These are phyloP conservation scores for Phaethornis superciliosus DNA, from an alignment of 2,113 vertebrate species.

Conservation along the genomic window DNA sequence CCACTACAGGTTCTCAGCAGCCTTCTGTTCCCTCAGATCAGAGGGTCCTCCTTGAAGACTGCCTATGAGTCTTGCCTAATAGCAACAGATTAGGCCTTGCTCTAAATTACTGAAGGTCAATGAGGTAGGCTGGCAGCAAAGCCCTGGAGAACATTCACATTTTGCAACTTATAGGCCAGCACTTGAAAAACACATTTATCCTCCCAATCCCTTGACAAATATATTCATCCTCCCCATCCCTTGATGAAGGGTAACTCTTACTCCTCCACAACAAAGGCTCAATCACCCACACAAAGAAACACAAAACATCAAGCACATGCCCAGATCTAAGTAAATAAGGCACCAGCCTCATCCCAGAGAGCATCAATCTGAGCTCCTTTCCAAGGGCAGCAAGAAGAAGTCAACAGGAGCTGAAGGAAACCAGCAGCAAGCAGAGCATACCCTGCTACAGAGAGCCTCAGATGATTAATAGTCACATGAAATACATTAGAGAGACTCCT, in stretches of 20 bases:
- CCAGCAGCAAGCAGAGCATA: neutral
- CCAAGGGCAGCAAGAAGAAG: neutral
- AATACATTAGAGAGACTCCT: neutral
- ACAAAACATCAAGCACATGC: fast-evolving
- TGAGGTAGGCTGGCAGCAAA: neutral
- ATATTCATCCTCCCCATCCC: neutral
- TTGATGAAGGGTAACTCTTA: neutral
- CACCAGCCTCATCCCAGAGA: neutral
- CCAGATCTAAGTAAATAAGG: neutral
- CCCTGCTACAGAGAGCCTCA: neutral
- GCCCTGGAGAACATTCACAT: neutral
- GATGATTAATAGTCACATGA: neutral
- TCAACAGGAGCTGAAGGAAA: neutral
- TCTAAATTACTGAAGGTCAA: neutral
- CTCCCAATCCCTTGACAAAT: neutral
- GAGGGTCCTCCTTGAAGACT: neutral
- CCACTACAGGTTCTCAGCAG: neutral
- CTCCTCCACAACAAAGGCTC: neutral
- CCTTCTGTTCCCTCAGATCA: neutral
- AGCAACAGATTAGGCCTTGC: neutral
- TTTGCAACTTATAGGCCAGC: neutral
- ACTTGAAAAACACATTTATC: neutral
- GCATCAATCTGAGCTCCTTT: neutral
- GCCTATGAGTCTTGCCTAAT: neutral
- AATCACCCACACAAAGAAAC: neutral